phyloP scores from a whole-genome alignment of 2,797 vertebrate species.

The Prunella strophiata region DNA sequence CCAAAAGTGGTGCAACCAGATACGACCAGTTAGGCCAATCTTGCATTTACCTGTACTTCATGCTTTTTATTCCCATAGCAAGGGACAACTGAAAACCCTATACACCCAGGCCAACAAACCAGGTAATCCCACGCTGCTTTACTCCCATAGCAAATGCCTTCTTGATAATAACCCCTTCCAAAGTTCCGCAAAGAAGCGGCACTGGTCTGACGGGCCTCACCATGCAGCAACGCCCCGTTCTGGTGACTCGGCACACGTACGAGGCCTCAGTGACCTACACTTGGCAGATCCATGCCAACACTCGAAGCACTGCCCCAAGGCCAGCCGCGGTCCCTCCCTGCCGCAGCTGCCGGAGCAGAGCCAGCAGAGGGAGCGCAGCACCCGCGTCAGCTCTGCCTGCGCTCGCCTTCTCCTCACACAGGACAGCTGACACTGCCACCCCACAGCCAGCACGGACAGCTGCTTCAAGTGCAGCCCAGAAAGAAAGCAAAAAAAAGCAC shows the following conservation, averaged over 20 bases:
- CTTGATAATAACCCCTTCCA: background rate
- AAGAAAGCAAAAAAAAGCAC: background rate
- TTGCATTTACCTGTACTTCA: background rate
- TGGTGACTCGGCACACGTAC: rapidly evolving
- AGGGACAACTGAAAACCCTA: background rate
- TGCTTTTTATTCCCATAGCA: background rate
- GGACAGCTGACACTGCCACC: background rate
- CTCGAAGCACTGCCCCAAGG: background rate
- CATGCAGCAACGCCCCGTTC: rapidly evolving
- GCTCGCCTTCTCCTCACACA: background rate
- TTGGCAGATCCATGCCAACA: background rate
- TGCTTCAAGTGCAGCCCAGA: background rate
- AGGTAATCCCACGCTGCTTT: background rate
- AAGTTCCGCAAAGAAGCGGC: background rate
- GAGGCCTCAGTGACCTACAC: background rate
- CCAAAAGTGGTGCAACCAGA: background rate
- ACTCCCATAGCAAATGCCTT: background rate
- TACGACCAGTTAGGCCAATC: background rate
- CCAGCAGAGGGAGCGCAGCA: slow-evolving; percentile 19
- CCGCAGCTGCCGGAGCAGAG: background rate
- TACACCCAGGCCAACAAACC: background rate
- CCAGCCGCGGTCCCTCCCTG: too few species aligned
- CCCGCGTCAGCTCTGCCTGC: background rate
- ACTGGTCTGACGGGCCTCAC: rapidly evolving
- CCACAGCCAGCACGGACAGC: background rate